Evolutionary conservation across 2,113 vertebrate species (phyloP).

Genomic region (Melospiza melodia): DNA sequence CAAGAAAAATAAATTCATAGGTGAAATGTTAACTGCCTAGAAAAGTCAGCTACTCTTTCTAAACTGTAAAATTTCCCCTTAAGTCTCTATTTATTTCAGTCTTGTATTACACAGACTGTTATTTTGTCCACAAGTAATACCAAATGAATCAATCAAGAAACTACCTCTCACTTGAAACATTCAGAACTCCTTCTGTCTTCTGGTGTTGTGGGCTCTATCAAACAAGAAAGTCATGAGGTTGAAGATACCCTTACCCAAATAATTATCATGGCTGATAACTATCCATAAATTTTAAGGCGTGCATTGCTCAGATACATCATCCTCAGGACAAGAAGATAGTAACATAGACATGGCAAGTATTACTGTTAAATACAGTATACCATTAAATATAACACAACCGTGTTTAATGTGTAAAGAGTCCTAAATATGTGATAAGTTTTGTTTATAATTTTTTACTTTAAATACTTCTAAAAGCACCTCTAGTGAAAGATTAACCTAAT

Average conservation of each 20-base stretch:
- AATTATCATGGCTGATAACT: background rate
- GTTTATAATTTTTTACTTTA: background rate
- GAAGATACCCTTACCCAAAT: background rate
- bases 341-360: background rate
- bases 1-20: background rate
- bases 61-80: background rate
- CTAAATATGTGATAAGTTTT: background rate
- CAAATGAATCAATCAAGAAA: background rate
- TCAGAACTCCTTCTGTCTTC: background rate
- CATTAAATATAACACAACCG: background rate
- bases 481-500: background rate
- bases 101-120: background rate
- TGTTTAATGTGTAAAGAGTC: background rate
- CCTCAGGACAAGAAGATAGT: background rate
- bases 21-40: background rate
- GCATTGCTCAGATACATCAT: background rate
- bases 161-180: background rate
- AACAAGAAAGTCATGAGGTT: background rate
- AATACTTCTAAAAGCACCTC: background rate
- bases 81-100: background rate
- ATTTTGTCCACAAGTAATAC: background rate
- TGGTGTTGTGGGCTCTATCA: background rate
- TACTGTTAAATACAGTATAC: background rate
- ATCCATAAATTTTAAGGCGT: background rate
- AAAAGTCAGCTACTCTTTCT: background rate